phyloP scores from a whole-genome alignment of 2,113 vertebrate genomes.

The Colossoma macropomum region DNA sequence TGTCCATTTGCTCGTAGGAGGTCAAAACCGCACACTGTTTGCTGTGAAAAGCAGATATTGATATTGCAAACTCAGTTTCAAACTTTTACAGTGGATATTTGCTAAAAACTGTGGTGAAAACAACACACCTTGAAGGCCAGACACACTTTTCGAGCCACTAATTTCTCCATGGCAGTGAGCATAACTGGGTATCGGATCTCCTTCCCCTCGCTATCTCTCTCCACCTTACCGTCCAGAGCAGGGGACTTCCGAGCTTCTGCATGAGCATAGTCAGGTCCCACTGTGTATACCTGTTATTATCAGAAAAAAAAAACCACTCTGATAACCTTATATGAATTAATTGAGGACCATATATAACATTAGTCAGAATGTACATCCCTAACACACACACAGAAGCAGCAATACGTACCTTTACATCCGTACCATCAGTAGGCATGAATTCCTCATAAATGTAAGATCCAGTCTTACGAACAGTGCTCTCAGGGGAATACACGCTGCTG shows the following conservation, averaged over 20 bases:
- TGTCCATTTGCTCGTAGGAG: slow-evolving; percentile 94
- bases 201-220: slow-evolving; percentile 95
- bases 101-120: background rate
- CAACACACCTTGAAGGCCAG: slow-evolving; percentile 91
- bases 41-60: slow-evolving; percentile 72
- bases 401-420: slow-evolving; percentile 90
- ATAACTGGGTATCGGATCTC: slow-evolving; percentile 98
- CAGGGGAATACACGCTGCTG: slow-evolving; percentile 96
- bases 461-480: slow-evolving; percentile 94
- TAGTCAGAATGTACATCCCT: slow-evolving; percentile 6
- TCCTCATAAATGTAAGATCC: slow-evolving; percentile 98
- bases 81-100: background rate
- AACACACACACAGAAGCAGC: background rate
- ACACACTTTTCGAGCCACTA: slow-evolving; percentile 96
- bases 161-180: slow-evolving; percentile 97
- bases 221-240: slow-evolving; percentile 95
- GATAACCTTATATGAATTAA: too few species aligned
- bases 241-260: slow-evolving; percentile 97
- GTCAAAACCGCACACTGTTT: slow-evolving; percentile 97
- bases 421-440: slow-evolving; percentile 98
- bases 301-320: background rate
- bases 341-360: background rate
- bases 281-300: slow-evolving; percentile 90
- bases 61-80: background rate
- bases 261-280: slow-evolving; percentile 95